Evolutionary conservation across 2,797 vertebrate species (phyloP).

Genomic region (Hirundo rustica): DNA sequence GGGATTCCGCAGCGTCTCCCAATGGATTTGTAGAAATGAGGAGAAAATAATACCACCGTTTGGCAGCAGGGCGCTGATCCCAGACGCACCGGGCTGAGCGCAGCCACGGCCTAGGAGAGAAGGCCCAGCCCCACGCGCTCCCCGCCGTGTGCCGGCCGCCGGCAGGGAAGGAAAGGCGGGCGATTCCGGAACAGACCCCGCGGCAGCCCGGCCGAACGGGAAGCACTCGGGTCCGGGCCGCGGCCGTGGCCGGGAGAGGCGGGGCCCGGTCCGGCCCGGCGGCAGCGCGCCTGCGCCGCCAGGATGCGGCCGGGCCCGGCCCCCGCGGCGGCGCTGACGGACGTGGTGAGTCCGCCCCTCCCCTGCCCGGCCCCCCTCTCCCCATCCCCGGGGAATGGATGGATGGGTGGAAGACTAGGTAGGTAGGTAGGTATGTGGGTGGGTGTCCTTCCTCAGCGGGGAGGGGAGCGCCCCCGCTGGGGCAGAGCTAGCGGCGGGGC

Average conservation of each 20-base stretch:
- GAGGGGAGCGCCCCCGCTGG: neutral
- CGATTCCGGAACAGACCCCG: accelerated
- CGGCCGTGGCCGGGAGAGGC: too few species aligned
- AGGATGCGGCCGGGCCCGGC: neutral
- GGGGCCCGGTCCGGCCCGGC: neutral
- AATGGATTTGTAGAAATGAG: accelerated
- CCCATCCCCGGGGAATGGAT: neutral
- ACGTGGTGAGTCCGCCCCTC: neutral
- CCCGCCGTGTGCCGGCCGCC: too few species aligned
- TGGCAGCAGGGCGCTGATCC: neutral
- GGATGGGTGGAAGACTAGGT: neutral
- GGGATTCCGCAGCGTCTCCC: accelerated
- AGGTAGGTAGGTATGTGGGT: neutral
- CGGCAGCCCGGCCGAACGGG: neutral
- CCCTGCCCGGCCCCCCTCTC: too few species aligned
- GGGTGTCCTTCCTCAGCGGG: neutral
- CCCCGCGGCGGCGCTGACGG: neutral
- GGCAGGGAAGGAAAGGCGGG: accelerated
- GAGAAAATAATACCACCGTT: accelerated
- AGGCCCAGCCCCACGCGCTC: accelerated
- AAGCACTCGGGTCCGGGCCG: accelerated
- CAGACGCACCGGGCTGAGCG: accelerated
- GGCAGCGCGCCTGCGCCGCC: neutral
- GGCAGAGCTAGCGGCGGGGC: too few species aligned
- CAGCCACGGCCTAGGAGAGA: accelerated